Evolutionary conservation across 2,113 vertebrate genomes (phyloP), one percentile per base, ranked within the genome.

Genomic region (Tychaedon coryphoeus): DNA sequence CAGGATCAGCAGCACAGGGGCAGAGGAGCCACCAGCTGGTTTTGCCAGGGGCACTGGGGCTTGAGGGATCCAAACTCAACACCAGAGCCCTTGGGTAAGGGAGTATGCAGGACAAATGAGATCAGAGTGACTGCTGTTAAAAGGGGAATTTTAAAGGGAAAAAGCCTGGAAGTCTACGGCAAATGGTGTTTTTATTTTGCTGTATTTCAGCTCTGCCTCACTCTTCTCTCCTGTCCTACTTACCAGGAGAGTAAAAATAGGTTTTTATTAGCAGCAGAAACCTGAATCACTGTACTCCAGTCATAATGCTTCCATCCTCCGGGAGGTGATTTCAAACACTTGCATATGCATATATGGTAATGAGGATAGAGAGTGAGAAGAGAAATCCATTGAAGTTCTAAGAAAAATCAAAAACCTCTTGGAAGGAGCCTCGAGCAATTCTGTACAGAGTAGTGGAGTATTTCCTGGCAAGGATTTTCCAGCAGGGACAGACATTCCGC

Each of bases 341-440:
- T 97, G 92, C 95, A 95, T 96, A 96, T 95, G 96, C 78, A 96
- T 95, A 65, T 80, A 95, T 92, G 92, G 83, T 91, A 95, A 96
- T 90, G 74, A 97, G 93, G 92, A 58, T 38, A 81, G 7, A 85
- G 91, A 97, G 91, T 36, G 75, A 92, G 90, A 70, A 79, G 83
- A 96, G 74, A 93, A 88, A 95, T 88, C 96, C 95, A 97, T 96
- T 96, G 96, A 97, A 96, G 95, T 96, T 96, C 94, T 96, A 83
- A 91, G 95, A 91, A 96, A 95, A 95, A 85, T 91, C 96, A 89
- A 90, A 97, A 95, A 77, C 82, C 95, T 95, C 93, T 95, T 94
- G 76, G 95, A 94, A 94, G 88, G 69, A 94, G 94, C 92, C 95
- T 90, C 38, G 5, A 97, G 96, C 93, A 62, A 91, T 94, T 90